Base-by-base conservation (phyloP, 2,888 invertebrate species). In the Empis stercorea region DNA sequence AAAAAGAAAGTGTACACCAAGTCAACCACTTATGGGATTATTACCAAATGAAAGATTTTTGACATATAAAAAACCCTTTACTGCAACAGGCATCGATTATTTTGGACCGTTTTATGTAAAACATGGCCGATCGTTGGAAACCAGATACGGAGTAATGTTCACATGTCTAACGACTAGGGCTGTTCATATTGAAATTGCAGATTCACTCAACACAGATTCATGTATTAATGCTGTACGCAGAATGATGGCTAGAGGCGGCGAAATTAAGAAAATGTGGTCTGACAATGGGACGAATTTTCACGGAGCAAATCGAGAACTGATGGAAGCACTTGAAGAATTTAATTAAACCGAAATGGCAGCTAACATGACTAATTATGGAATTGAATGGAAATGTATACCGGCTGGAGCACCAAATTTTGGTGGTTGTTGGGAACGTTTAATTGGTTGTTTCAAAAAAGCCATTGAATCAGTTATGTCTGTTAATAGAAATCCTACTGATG, bases 301-400 rank as follows among this genome's bases (percentile, higher is more conserved):
- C 10, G 52, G 51, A 5, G 51, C 51, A 15, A 37, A 48, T 34
- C 23, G 44, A 14, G 51, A 52, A 32, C 36, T 52, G 14, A 6
- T 49, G 2, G 44, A 48, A 37, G 51, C 49, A 9, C 34, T 49
- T 4, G 50, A 53, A 43, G 49, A 53, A 15, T 17, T 53, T 13
- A 42, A 53, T 30, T 32, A 36, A 20, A 20, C 3, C 5, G 20
- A 20, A 4, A 20, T 20, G 20, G 3, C 20, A 20, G 5, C 3
- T 4, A 20, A 20, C 3, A 20, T 41, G 41, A 14, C 37, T 23
- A 1, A 20, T 49, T 16, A 43, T 45, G 11, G 38, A 11, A 52
- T 57, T 9, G 40, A 50, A 9, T 56, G 56, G 57, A 52, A 51
- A 20, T 57, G 56, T 42, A 58, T 55, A 3, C 59, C 55, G 10